These are phyloP conservation scores for Drosophila navojoa DNA, from an alignment of 1,140 invertebrate genomes.

Conservation along the genomic window DNA sequence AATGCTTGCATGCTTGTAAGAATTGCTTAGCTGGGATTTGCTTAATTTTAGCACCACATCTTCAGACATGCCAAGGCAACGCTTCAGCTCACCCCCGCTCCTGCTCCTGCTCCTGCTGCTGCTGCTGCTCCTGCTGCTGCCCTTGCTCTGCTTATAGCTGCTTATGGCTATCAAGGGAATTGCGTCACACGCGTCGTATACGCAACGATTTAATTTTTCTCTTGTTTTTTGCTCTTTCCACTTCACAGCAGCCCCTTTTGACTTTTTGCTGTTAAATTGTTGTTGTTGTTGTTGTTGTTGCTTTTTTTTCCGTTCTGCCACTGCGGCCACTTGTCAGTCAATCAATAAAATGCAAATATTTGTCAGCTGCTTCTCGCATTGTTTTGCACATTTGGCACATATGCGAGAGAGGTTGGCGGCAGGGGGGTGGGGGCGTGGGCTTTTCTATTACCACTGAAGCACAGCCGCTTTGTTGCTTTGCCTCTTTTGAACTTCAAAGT, in stretches of 20 bases:
- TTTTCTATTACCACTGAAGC: background rate
- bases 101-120: background rate
- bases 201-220: conserved; percentile 33
- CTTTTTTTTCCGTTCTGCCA: conserved; percentile 13
- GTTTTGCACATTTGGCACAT: conserved; percentile 42
- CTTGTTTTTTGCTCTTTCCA: background rate
- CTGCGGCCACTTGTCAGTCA: conserved; percentile 54
- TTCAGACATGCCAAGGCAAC: conserved; percentile 17
- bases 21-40: conserved; percentile 78
- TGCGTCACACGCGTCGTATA: conserved; percentile 58
- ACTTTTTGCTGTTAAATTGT: background rate
- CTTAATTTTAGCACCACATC: conserved; percentile 62
- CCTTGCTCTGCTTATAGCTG: background rate
- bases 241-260: background rate
- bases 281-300: conserved; percentile 13
- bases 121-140: background rate
- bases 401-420: background rate
- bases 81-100: background rate
- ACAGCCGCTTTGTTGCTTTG: conserved; percentile 1
- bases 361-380: conserved; percentile 55
- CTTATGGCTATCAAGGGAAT: conserved; percentile 57
- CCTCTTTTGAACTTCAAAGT: conserved; percentile 58
- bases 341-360: conserved; percentile 77
- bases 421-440: background rate
- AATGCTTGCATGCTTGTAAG: conserved; percentile 69